Evolutionary conservation across 2,797 vertebrate species (phyloP), one percentile per base, ranked within the genome.

Genomic region (Nasua narica): DNA sequence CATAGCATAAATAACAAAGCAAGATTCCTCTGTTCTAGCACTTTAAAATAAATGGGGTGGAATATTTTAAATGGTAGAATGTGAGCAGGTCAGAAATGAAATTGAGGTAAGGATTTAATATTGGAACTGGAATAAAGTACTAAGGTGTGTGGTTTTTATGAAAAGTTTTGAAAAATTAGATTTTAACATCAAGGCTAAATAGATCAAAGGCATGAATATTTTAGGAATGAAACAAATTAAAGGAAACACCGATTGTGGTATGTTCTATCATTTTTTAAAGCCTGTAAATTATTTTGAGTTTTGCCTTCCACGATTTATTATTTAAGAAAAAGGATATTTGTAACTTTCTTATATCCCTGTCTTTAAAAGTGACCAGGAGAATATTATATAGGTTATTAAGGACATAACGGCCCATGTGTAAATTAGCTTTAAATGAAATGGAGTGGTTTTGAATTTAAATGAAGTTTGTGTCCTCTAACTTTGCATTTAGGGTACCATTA

Each of bases 111-210:
- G 50, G n/a, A 83, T 94, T 92, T 94, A 92, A 74, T 62, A 58
- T 37, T 76, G 40, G 23, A 90, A 72, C 62, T 72, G 29, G 29
- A 90, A 67, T 89, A 74, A 74, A 88, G 16, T 72, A 29, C 6
- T 8, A 11, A 83, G 87, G 21, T 58, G 13, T 56, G 19, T 56
- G 19, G 14, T 46, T 85, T 91, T 85, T 92, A 10, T 94, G 50
- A 35, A 70, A 88, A 94, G 62, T 74, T 94, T 86, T 87, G 58
- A 62, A 58, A 87, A 65, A 52, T 54, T 91, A 35, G 13, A 29
- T 94, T 92, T 92, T 93, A 87, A 7, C 60, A 77, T 84, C 32
- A 81, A 82, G 18, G 27, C 29, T 91, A 92, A 70, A 72, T 94
- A 15, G 7, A 60, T 77, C 48, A 43, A 89, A 96, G 50, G 7